phyloP scores from a whole-genome alignment of 2,888 invertebrate species.

The Campoletis raptor region DNA sequence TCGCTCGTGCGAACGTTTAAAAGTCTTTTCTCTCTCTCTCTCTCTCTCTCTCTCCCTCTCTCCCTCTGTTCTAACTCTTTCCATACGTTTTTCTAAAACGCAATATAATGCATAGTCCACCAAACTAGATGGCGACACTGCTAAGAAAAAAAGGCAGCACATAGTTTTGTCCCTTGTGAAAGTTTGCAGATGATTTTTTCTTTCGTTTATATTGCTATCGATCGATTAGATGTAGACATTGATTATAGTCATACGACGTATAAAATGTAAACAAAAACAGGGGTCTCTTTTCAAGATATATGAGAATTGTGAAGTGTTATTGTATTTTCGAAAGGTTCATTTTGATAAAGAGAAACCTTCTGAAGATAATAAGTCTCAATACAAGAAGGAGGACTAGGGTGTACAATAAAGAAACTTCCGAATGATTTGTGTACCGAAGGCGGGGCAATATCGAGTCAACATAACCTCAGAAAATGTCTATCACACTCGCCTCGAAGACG shows the following conservation, averaged over 20 bases:
- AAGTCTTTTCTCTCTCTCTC: constrained; percentile 31
- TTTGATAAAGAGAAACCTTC: neutral
- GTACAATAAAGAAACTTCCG: constrained; percentile 6
- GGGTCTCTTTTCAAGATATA: neutral
- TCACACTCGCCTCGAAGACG: constrained; percentile 24
- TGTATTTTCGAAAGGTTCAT: constrained; percentile 1
- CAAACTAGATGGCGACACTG: constrained; percentile 4
- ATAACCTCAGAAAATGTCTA: constrained; percentile 30
- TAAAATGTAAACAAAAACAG: neutral
- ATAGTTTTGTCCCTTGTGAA: neutral
- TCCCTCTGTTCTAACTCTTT: neutral
- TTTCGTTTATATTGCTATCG: neutral
- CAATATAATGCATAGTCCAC: neutral
- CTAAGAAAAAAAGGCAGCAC: neutral
- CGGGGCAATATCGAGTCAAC: constrained; percentile 26
- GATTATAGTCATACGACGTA: neutral
- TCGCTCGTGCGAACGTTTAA: constrained; percentile 60
- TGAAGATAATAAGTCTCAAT: neutral
- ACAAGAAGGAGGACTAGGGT: neutral
- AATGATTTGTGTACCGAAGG: constrained; percentile 24
- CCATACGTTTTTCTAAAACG: neutral
- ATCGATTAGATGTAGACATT: neutral
- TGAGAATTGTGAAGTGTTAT: neutral
- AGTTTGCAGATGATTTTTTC: neutral
- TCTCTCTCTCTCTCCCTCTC: constrained; percentile 11